Conservation (phyloP, 2,113 vertebrate species). For the Talpa occidentalis region DNA sequence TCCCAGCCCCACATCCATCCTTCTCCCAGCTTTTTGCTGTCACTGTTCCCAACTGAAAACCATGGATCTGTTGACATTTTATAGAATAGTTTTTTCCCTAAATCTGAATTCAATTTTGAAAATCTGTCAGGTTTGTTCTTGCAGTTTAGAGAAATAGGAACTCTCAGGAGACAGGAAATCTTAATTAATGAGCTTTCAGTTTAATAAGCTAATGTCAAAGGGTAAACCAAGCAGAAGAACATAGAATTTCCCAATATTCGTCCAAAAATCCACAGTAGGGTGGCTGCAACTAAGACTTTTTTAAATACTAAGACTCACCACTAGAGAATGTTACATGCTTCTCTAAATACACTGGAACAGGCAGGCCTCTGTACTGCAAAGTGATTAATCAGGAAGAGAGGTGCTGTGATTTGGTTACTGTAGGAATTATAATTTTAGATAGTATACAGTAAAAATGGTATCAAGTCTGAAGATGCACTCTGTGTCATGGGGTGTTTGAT, state of each 20-base stretch:
- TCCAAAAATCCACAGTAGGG: neutral
- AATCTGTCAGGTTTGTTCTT: neutral
- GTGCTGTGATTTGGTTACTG: neutral
- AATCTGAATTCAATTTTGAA: conserved; percentile 7
- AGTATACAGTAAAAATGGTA: neutral
- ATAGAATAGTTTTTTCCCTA: neutral
- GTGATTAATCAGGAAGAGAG: neutral
- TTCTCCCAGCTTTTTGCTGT: neutral
- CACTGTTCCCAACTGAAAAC: neutral
- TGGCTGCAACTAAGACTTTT: neutral
- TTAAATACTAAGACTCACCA: neutral
- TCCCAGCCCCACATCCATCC: neutral
- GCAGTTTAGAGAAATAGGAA: conserved; percentile 1
- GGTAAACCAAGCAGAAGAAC: neutral
- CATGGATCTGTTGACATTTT: neutral
- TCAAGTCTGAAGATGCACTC: neutral
- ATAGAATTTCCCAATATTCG: neutral
- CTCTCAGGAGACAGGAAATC: neutral
- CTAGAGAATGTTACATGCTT: neutral
- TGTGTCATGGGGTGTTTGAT: neutral
- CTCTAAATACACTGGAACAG: neutral
- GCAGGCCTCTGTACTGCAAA: neutral
- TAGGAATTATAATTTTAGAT: conserved; percentile 9
- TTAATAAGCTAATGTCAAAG: too few relatives aligned
- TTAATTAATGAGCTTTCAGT: neutral